Base-by-base conservation (phyloP, 2,113 vertebrate species). In the Burhinus oedicnemus region DNA sequence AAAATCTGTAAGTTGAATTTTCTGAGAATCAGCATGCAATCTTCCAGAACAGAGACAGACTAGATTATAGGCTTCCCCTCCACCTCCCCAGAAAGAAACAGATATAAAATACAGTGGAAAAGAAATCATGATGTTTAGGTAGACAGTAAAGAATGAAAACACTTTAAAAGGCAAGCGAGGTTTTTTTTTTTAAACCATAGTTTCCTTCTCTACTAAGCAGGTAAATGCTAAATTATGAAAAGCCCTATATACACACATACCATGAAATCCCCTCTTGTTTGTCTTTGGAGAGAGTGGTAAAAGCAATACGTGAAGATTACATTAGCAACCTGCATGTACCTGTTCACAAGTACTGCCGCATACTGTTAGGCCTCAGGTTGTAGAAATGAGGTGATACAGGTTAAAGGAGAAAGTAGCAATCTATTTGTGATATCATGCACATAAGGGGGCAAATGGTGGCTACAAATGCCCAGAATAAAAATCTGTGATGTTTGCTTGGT, bases 371-470 rank as follows among this genome's bases (percentile, higher is more conserved):
- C 36, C 22, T 38, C 26, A 91, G 26, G 30, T 11, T 76, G 26
- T 8, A 82, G 6, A 68, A 91, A 38, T 19, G 5, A 47, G 16
- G 5, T 27, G 11, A 44, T 34, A 70, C 0, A 4, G 2, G 2
- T 22, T 82, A 51, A 82, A 93, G 15, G 6, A 82, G 10, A 89
- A 86, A 80, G 34, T 4, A 72, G 22, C 20, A 62, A 71, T 25
- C 18, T n/a, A n/a, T 44, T 32, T 78, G 30, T 70, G 21, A 18
- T 29, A 60, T 4, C 32, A 82, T 52, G 26, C 26, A 75, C 42
- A 19, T 87, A 70, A 55, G 8, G 11, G 40, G 23, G n/a, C 3
- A 89, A 80, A 81, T 3, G 2, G 11, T 30, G 22, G 44, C 13
- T 55, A 60, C 34, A 70, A 51, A 74, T 5, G 6, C 6, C 21